Evolutionary conservation across 2,113 vertebrate species (phyloP).

Genomic region (Isichthys henryi): DNA sequence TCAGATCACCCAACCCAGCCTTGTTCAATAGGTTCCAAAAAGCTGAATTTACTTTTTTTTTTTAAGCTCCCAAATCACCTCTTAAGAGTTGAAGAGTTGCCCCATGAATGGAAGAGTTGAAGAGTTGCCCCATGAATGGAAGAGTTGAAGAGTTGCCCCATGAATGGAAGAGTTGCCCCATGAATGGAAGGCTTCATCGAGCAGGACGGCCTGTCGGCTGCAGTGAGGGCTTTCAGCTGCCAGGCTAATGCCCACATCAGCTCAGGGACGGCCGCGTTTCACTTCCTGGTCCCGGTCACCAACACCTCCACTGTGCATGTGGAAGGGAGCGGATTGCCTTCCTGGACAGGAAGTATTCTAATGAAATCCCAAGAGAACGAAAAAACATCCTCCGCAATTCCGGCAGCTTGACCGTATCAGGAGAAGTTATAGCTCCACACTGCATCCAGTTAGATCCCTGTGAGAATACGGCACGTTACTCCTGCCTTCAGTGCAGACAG

Average conservation of each 20-base stretch:
- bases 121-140: slow-evolving; percentile 51
- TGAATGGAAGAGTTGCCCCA: slow-evolving; percentile 49
- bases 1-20: background rate
- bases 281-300: slow-evolving; percentile 29
- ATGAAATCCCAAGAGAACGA: background rate
- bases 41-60: slow-evolving; percentile 25
- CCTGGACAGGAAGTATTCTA: background rate
- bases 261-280: background rate
- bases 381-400: too few relatives aligned
- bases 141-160: slow-evolving; percentile 43
- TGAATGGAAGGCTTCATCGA: slow-evolving; percentile 56
- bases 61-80: slow-evolving; percentile 38
- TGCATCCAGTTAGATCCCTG: background rate
- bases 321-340: slow-evolving; percentile 19
- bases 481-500: background rate
- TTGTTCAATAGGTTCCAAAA: background rate
- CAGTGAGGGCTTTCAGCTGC: background rate
- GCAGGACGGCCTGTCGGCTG: slow-evolving; percentile 23
- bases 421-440: background rate
- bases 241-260: background rate
- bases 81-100: slow-evolving; percentile 44
- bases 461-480: background rate
- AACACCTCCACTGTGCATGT: slow-evolving; percentile 33
- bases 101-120: slow-evolving; percentile 50
- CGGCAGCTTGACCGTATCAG: background rate